Conservation (phyloP, 2,113 vertebrate species). For the Ranitomeya variabilis region DNA sequence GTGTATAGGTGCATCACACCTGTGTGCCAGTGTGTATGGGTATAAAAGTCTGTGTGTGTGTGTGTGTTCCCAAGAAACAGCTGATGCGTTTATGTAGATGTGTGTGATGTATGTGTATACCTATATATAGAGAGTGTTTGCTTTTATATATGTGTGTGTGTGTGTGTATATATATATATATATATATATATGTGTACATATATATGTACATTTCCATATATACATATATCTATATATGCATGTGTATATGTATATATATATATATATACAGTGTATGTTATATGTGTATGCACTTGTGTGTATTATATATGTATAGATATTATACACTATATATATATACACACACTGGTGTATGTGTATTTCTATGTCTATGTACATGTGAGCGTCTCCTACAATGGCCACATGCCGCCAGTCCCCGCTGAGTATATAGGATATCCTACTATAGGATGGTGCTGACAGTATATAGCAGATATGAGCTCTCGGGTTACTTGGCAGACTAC, state of each 20-base stretch:
- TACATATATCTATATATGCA: background rate
- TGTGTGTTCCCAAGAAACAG: too few relatives aligned
- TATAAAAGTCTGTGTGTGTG: too few relatives aligned
- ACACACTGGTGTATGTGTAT: background rate
- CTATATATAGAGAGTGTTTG: too few relatives aligned
- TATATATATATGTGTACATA: too few relatives aligned
- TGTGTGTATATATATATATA: too few relatives aligned
- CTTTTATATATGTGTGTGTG: too few relatives aligned
- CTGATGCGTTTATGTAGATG: too few relatives aligned
- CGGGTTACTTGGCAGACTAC: background rate
- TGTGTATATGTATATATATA: background rate
- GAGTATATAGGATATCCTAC: conserved; percentile 42
- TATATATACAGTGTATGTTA: background rate
- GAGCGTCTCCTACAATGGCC: background rate
- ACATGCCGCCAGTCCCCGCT: background rate
- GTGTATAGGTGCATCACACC: too few relatives aligned
- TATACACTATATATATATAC: background rate
- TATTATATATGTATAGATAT: background rate
- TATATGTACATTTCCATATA: background rate
- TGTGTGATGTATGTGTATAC: too few relatives aligned
- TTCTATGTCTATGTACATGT: background rate
- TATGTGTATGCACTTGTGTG: background rate
- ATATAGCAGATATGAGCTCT: background rate
- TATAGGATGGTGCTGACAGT: conserved; percentile 27
- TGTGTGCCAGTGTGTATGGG: too few relatives aligned